phyloP scores from a whole-genome alignment of 2,113 vertebrate genomes.

The Callocephalon fimbriatum region DNA sequence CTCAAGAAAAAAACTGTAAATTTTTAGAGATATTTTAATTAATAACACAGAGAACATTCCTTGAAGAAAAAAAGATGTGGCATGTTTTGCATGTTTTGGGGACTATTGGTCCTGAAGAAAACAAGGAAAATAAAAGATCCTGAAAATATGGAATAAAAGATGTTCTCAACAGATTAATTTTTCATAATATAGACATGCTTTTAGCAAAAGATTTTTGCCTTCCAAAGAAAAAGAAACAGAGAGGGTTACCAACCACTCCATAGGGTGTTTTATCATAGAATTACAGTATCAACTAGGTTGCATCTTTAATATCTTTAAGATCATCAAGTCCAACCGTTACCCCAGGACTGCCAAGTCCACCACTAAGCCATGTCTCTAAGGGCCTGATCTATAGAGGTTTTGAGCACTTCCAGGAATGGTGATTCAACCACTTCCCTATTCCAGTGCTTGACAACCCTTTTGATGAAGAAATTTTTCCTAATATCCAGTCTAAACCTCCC shows the following conservation, averaged over 20 bases:
- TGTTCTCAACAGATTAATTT: not conserved
- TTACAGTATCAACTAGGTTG: not conserved
- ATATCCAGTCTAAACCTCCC: not conserved
- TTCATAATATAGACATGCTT: not conserved
- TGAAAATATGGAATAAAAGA: not conserved
- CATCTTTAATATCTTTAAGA: not conserved
- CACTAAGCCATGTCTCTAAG: not conserved
- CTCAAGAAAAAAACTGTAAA: not conserved
- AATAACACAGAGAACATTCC: not conserved
- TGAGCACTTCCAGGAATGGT: not conserved
- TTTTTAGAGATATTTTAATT: not conserved
- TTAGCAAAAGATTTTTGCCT: not conserved
- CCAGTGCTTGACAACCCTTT: not conserved
- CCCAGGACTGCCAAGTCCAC: not conserved
- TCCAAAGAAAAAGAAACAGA: not conserved
- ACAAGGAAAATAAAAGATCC: not conserved
- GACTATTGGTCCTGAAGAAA: not conserved
- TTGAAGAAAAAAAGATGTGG: not conserved
- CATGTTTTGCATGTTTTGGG: not conserved
- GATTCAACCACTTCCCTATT: not conserved
- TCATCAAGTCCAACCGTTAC: not conserved
- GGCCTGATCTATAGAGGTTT: not conserved
- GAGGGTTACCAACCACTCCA: not conserved
- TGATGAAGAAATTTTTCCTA: not conserved
- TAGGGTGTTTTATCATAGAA: not conserved